Evolutionary conservation across 2,113 vertebrate genomes (phyloP), one percentile per base, ranked within the genome.

Genomic region (Heptranchias perlo): DNA sequence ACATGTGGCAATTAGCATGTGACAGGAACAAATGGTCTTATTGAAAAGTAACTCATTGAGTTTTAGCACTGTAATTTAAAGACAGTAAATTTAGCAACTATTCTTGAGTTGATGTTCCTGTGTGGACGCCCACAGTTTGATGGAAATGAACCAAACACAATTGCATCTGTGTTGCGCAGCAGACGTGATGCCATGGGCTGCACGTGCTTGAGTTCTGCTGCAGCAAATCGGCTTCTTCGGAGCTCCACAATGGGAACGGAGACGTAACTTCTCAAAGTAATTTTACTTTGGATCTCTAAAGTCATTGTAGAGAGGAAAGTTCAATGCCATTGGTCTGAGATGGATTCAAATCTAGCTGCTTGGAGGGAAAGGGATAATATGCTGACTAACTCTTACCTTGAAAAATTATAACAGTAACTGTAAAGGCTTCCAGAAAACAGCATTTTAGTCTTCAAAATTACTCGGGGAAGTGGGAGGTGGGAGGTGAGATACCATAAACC

Each of bases 291-390:
- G 86, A 64, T 23, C n/a, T 62, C n/a, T 8, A 39, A 64, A 6
- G 62, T 58, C 6, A 61, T 62, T 16, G 6, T 21, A 1, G 58
- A 93, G 18, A 82, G 61, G 58, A 39, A 93, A 62, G 58, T 93
- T 61, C 35, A 62, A 93, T 62, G 5, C 89, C 35, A 44, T 21
- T 5, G 18, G 1, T 23, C 7, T 62, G 58, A 93, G n/a, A 23
- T 93, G 52, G 49, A 87, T 87, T 87, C 52, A 87, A 52, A 87
- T 54, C n/a, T n/a, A n/a, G n/a, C n/a, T n/a, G n/a, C n/a, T 87
- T 87, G 52, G 52, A 87, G 25, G 10, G 47, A 31, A 11, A 49
- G 28, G 11, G 61, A 39, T 18, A 64, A 64, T 64, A 58, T 62
- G 54, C n/a, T 61, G 21, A 93, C 5, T 35, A 61, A 62, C 3